A percentile compares a stretch with the other conserved stretches of the same genome.
Conservation (phyloP, 2,888 invertebrate genomes). For the Aradus depressus region DNA sequence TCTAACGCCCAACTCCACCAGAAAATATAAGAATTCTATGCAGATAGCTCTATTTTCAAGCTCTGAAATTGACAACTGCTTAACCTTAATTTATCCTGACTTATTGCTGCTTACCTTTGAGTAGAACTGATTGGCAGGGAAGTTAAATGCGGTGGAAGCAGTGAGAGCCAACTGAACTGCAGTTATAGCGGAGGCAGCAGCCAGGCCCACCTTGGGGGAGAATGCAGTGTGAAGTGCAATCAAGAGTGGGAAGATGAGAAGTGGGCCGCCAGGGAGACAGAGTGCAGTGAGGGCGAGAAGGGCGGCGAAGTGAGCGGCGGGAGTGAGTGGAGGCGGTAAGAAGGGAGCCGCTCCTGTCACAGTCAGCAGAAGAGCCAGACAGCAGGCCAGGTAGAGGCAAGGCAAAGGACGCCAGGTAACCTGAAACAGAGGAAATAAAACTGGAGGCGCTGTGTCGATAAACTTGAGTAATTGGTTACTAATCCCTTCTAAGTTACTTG, state of each 20-base stretch:
- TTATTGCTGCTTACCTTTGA: conserved; percentile 5
- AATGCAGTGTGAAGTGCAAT: conserved; percentile 28
- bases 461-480: too few species aligned
- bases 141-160: neutral
- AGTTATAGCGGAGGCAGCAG: neutral
- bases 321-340: neutral
- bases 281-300: neutral
- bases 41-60: too few species aligned
- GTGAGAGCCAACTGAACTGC: conserved; percentile 6
- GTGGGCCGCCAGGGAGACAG: conserved; percentile 4
- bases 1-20: too few species aligned
- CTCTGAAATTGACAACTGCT: too few species aligned
- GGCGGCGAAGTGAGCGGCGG: neutral
- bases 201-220: conserved; percentile 30
- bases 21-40: too few species aligned
- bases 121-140: too few species aligned
- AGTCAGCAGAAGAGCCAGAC: neutral
- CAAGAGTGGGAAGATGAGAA: conserved; percentile 1
- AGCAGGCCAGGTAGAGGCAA: conserved; percentile 5
- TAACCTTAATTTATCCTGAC: too few species aligned
- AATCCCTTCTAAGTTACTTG: too few species aligned
- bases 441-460: neutral
- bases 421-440: conserved; percentile 5
- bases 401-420: neutral
- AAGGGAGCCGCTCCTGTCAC: neutral